phyloP scores from a whole-genome alignment of 2,113 vertebrate species.

The Epinephelus cyanopodus region DNA sequence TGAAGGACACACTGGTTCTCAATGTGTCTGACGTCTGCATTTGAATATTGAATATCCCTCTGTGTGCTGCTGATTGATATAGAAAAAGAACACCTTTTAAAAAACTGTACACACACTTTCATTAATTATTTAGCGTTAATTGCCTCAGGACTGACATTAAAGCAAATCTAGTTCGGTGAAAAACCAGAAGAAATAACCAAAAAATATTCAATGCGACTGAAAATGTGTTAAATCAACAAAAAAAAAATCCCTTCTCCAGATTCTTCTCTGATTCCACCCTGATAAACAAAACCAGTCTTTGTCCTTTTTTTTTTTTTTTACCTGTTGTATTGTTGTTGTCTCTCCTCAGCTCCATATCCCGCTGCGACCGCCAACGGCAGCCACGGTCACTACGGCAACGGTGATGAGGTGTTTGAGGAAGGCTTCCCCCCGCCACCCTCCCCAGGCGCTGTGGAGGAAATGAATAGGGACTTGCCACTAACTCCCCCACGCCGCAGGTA shows the following conservation, averaged over 20 bases:
- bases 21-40: background rate
- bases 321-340: background rate
- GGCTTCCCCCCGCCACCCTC: slow-evolving; percentile 71
- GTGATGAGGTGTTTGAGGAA: slow-evolving; percentile 24
- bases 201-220: background rate
- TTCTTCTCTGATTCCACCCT: slow-evolving; percentile 16
- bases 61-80: background rate
- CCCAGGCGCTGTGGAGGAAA: slow-evolving; percentile 54
- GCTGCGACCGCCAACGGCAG: slow-evolving; percentile 25
- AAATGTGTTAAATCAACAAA: background rate
- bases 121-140: slow-evolving; percentile 4
- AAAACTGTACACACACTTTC: too few species aligned
- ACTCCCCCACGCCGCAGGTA: slow-evolving; percentile 58
- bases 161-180: background rate
- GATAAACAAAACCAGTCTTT: background rate
- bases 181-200: background rate
- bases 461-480: slow-evolving; percentile 47
- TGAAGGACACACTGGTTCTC: background rate
- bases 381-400: slow-evolving; percentile 56
- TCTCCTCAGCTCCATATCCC: slow-evolving; percentile 32
- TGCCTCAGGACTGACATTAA: background rate
- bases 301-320: rapidly evolving
- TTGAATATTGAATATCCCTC: slow-evolving; percentile 9
- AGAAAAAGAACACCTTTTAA: background rate
- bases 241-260: background rate